Evolutionary conservation across 2,113 vertebrate species (phyloP).

Genomic region (Morone chrysops): DNA sequence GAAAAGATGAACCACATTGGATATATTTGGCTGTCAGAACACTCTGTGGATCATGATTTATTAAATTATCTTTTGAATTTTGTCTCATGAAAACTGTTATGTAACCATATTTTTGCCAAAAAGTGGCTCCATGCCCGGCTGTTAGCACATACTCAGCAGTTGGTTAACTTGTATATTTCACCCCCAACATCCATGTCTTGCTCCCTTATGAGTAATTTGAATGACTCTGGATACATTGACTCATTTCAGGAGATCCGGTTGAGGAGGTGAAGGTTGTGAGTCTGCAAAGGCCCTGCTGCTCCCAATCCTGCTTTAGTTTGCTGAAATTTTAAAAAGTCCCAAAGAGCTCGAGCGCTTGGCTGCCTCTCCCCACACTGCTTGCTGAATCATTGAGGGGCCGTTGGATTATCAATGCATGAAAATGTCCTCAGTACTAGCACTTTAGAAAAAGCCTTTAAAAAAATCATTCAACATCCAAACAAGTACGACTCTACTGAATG

Average conservation of each 20-base stretch:
- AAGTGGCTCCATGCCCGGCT: neutral
- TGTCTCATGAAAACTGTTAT: slow-evolving; percentile 35
- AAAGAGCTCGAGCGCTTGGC: slow-evolving; percentile 62
- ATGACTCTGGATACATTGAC: slow-evolving; percentile 3
- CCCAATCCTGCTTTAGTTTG: slow-evolving; percentile 59
- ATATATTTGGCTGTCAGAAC: slow-evolving; percentile 49
- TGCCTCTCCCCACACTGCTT: slow-evolving; percentile 42
- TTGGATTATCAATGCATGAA: slow-evolving; percentile 78
- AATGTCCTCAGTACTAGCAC: slow-evolving; percentile 71
- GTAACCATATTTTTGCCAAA: slow-evolving; percentile 26
- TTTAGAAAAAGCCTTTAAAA: slow-evolving; percentile 61
- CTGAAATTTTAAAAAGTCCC: slow-evolving; percentile 69
- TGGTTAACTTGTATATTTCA: slow-evolving; percentile 21
- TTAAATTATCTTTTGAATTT: slow-evolving; percentile 62
- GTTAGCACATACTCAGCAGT: neutral
- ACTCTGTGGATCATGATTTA: slow-evolving; percentile 51
- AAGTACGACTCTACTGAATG: slow-evolving; percentile 41
- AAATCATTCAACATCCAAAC: slow-evolving; percentile 65
- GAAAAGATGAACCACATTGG: slow-evolving; percentile 50
- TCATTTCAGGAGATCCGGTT: slow-evolving; percentile 31
- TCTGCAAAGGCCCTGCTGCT: slow-evolving; percentile 22
- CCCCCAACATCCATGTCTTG: neutral
- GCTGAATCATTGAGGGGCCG: slow-evolving; percentile 79
- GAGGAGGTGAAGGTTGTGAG: slow-evolving; percentile 44
- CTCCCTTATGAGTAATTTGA: slow-evolving; percentile 41